Conservation (phyloP, 2,888 invertebrate species). For the Luperina testacea region DNA sequence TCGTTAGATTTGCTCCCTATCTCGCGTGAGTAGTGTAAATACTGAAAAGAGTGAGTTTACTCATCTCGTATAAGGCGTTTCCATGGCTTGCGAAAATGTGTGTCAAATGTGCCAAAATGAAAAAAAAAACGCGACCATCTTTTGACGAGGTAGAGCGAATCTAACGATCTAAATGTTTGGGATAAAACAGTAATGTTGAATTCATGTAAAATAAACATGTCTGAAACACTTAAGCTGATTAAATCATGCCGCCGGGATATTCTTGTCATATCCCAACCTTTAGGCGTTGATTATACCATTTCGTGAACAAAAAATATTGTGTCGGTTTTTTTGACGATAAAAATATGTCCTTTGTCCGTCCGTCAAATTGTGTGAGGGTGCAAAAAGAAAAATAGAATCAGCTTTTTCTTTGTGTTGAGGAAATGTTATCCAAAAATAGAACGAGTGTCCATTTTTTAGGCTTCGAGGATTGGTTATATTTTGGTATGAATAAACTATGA, state of each 20-base stretch:
- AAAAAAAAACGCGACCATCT: background rate
- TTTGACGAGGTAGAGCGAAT: no score
- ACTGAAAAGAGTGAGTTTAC: background rate
- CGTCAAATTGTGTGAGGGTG: conserved; percentile 3
- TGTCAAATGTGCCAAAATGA: no score
- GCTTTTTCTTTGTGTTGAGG: background rate
- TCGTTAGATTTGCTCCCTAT: background rate
- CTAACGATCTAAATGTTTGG: background rate
- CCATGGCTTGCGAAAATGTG: no score
- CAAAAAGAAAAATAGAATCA: conserved; percentile 14
- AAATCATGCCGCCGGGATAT: conserved; percentile 8
- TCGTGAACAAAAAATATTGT: conserved; percentile 9
- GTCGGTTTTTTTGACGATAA: background rate
- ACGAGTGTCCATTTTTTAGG: background rate
- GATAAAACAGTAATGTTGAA: background rate
- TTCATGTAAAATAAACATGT: conserved; percentile 2
- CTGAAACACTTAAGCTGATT: background rate
- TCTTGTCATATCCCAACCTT: background rate
- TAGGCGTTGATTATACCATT: conserved; percentile 1
- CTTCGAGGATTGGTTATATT: background rate
- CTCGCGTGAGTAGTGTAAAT: background rate
- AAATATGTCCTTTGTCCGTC: conserved; percentile 13
- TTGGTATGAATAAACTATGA: background rate
- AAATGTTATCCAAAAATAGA: background rate
- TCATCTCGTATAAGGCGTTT: no score